These are phyloP conservation scores for Apodemus agrarius DNA, from an alignment of 2,797 vertebrate species.

Conservation along the genomic window DNA sequence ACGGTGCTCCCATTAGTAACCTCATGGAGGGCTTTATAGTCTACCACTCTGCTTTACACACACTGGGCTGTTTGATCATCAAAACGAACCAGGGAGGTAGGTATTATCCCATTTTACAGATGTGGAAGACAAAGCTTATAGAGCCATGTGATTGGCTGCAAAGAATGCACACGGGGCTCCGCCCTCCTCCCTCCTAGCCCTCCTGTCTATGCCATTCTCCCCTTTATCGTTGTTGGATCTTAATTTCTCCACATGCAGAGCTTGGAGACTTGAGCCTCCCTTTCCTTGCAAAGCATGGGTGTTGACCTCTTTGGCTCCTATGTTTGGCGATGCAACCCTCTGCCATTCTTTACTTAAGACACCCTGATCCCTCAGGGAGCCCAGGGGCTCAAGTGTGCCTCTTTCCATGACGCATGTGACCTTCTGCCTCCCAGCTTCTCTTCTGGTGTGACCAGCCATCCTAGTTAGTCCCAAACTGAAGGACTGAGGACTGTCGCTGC, in stretches of 20 bases:
- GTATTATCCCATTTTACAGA: constrained; percentile 75
- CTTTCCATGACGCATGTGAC: background rate
- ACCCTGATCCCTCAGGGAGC: background rate
- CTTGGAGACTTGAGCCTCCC: background rate
- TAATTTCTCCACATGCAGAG: background rate
- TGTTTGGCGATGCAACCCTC: background rate
- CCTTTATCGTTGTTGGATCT: background rate
- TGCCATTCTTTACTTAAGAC: background rate
- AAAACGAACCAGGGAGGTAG: constrained; percentile 74
- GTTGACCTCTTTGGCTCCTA: background rate
- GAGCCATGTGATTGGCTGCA: background rate
- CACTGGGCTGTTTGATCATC: constrained; percentile 73
- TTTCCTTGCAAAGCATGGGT: background rate
- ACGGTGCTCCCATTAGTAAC: constrained; percentile 54
- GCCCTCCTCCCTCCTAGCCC: background rate
- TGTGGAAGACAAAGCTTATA: constrained; percentile 26
- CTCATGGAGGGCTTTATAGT: constrained; percentile 69
- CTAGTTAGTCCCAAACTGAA: background rate
- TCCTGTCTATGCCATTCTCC: background rate
- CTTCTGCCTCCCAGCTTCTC: background rate
- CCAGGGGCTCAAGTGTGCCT: background rate
- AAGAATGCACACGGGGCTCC: background rate
- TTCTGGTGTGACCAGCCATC: background rate
- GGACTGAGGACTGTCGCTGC: background rate
- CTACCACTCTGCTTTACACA: constrained; percentile 63